A percentile compares a stretch with the other conserved stretches of the same genome.
These are phyloP conservation scores for Homarus americanus DNA, from an alignment of 1,140 invertebrate genomes.

Conservation along the genomic window DNA sequence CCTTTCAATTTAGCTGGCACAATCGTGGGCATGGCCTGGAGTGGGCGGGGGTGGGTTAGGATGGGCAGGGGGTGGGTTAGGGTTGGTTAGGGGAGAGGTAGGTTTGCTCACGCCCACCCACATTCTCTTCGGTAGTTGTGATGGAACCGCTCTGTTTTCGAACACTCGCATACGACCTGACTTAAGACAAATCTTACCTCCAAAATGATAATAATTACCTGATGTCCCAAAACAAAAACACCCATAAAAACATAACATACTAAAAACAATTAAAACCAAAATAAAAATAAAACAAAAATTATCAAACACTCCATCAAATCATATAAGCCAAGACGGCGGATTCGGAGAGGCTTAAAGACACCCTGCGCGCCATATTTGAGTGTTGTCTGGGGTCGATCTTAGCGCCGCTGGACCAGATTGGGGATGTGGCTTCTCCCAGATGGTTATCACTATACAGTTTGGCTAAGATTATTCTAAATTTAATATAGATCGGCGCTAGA, in stretches of 20 bases:
- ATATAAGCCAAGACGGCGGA: too few relatives aligned
- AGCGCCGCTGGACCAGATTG: background rate
- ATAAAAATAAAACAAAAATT: too few relatives aligned
- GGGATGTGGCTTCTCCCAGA: background rate
- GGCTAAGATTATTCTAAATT: constrained; percentile 16
- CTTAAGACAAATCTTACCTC: too few relatives aligned
- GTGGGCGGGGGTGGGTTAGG: too few relatives aligned
- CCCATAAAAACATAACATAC: too few relatives aligned
- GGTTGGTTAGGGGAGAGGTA: too few relatives aligned
- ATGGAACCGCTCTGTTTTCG: background rate
- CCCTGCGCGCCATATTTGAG: background rate
- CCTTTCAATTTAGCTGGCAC: constrained; percentile 24
- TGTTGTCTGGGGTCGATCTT: background rate
- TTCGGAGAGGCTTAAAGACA: background rate
- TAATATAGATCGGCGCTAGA: constrained; percentile 20
- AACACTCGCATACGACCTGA: too few relatives aligned
- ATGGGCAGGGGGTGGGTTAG: background rate
- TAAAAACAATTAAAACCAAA: too few relatives aligned
- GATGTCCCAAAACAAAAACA: too few relatives aligned
- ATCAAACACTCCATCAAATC: too few relatives aligned
- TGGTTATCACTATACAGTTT: background rate
- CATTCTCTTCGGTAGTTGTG: background rate
- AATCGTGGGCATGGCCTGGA: constrained; percentile 3
- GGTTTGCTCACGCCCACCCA: background rate
- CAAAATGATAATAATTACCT: too few relatives aligned